phyloP scores from a whole-genome alignment of 2,888 invertebrate genomes.

The Rambutsinella grinnellia region DNA sequence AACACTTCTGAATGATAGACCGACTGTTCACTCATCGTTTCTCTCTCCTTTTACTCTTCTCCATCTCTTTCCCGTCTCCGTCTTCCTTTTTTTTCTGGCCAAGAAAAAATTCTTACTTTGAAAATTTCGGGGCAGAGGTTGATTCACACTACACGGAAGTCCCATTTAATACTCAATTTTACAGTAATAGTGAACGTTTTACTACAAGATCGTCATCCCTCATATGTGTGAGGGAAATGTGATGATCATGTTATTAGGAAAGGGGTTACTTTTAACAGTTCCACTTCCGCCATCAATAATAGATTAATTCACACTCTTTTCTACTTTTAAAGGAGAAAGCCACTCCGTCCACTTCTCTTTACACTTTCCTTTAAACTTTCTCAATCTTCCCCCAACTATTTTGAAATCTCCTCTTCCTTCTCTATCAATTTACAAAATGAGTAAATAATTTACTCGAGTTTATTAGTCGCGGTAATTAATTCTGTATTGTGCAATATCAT shows the following conservation, averaged over 20 bases:
- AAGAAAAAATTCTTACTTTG: constrained; percentile 6
- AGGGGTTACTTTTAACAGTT: too few species aligned
- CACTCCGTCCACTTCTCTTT: too few species aligned
- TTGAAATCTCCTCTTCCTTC: too few species aligned
- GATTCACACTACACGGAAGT: neutral
- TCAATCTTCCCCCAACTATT: too few species aligned
- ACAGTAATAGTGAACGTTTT: neutral
- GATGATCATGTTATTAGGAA: too few species aligned
- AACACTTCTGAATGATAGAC: constrained; percentile 65
- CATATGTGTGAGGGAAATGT: too few species aligned
- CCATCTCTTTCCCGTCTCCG: constrained; percentile 7
- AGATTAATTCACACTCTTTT: too few species aligned
- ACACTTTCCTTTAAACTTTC: too few species aligned
- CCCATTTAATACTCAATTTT: neutral
- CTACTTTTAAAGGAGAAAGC: too few species aligned
- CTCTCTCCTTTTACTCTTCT: constrained; percentile 29
- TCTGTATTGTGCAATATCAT: constrained; percentile 20
- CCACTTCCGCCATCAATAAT: too few species aligned
- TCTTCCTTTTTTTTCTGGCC: constrained; percentile 10
- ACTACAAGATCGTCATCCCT: too few species aligned
- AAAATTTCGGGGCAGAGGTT: neutral
- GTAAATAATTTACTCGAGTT: constrained; percentile 28
- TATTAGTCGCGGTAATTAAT: constrained; percentile 20
- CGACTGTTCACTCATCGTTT: constrained; percentile 54
- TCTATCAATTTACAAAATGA: too few species aligned